These are phyloP conservation scores for Panorpa germanica DNA, from an alignment of 2,888 invertebrate genomes.

Conservation along the genomic window DNA sequence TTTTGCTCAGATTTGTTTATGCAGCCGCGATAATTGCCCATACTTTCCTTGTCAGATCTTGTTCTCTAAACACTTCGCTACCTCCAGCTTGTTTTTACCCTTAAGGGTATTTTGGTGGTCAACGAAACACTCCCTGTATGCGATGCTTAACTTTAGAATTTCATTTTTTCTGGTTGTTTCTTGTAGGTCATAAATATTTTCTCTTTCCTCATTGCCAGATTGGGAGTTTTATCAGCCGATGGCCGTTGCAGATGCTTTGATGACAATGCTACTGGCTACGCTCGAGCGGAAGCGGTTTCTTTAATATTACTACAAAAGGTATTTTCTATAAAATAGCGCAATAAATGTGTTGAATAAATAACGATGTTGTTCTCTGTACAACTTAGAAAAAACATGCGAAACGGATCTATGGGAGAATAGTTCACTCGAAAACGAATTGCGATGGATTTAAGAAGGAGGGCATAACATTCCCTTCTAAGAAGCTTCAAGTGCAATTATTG, in stretches of 20 bases:
- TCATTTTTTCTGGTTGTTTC: constrained; percentile 73
- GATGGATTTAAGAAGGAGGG: constrained; percentile 27
- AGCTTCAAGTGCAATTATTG: constrained; percentile 19
- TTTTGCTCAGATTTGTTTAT: too few species aligned
- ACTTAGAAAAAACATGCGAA: constrained; percentile 24
- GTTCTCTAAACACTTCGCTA: too few species aligned
- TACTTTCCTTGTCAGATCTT: too few species aligned
- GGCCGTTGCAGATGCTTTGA: constrained; percentile 88
- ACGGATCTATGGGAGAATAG: constrained; percentile 29
- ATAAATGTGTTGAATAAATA: too few species aligned
- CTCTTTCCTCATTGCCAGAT: constrained; percentile 45
- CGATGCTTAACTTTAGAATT: too few species aligned
- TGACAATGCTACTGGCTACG: constrained; percentile 61
- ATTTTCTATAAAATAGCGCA: too few species aligned
- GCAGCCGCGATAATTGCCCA: too few species aligned
- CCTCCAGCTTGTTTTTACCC: too few species aligned
- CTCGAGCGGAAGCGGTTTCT: constrained; percentile 61
- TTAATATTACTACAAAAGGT: constrained; percentile 53
- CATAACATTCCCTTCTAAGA: constrained; percentile 16
- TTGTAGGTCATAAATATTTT: constrained; percentile 68
- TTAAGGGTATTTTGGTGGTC: too few species aligned
- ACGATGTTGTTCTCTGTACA: too few species aligned
- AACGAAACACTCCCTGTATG: too few species aligned
- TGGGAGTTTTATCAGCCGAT: constrained; percentile 63
- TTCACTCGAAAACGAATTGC: constrained; percentile 36